Base-by-base conservation (phyloP, 92 coral and sea anemone species). In the Nematostella vectensis region DNA sequence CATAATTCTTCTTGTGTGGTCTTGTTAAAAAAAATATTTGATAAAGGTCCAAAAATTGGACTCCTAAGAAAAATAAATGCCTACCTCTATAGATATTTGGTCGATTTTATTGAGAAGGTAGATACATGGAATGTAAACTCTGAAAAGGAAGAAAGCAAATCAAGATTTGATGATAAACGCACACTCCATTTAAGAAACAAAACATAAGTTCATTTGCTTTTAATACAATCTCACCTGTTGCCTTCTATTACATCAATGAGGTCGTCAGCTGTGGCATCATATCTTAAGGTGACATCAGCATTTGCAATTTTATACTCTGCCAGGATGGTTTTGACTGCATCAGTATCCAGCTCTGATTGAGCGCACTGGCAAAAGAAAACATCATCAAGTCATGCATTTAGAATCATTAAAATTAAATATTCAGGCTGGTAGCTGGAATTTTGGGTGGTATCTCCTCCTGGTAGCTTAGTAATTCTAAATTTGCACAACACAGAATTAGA, bases 221-320 rank as follows among this genome's bases (percentile, higher is more conserved):
- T 33, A 33, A 33, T 33, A n/a, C 40, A 33, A 33, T 33, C 15
- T 25, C 64, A 82, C 98, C 98, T 91, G 82, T 91, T 91, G 55
- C 98, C 98, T 62, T 91, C 98, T 29, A 91, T 85, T 18, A 78
- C 98, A 47, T 91, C 98, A 64, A 91, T 91, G 48, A 91, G 71
- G 57, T 91, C 98, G 75, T 91, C 98, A 20, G 95, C 79, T 10
- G 81, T 81, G 24, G 96, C 98, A 64, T 91, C 98, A 52, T 67
- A 87, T 65, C 98, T 71, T 55, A 91, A 68, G 22, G 98, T 91
- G n/a, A 91, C 83, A 55, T 91, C 98, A 17, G 98, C 98, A 65
- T 91, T 91, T 25, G 72, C 81, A 69, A 91, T 75, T 63, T 86
- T 85, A 65, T 91, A 91, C 79, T 91, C 98, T 64, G 87, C 78